Conservation (phyloP, 2,113 vertebrate species). For the Nibea coibor region DNA sequence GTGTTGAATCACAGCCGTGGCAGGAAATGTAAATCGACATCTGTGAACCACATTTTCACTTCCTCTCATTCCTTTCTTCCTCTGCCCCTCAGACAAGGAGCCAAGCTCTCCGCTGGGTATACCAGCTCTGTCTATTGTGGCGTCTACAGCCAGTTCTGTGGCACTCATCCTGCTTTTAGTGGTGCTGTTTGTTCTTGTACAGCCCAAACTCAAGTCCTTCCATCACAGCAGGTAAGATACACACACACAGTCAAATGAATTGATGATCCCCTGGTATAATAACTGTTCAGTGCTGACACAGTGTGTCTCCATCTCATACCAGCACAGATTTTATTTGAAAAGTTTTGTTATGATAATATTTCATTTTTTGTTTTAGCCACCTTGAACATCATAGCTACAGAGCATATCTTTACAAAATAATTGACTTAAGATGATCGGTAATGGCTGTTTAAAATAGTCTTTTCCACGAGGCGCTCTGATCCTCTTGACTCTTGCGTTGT, state of each 20-base stretch:
- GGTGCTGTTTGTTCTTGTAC: constrained; percentile 96
- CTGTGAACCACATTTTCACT: constrained; percentile 21
- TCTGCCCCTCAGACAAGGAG: constrained; percentile 88
- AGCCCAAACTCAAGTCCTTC: constrained; percentile 98
- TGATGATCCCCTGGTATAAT: neutral
- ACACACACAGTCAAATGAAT: neutral
- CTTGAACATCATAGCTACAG: neutral
- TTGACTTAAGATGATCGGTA: neutral
- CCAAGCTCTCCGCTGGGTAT: constrained; percentile 88
- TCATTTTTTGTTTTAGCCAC: neutral
- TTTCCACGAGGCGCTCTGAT: neutral
- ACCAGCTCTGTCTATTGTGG: constrained; percentile 94
- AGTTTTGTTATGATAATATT: neutral
- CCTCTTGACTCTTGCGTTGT: neutral
- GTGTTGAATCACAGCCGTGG: neutral
- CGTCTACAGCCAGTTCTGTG: constrained; percentile 94
- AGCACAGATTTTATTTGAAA: neutral
- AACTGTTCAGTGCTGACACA: neutral
- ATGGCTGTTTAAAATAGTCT: neutral
- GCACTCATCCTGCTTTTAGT: constrained; percentile 95
- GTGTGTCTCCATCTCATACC: neutral
- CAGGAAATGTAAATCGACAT: neutral
- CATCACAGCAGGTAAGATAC: constrained; percentile 93
- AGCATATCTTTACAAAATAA: neutral
- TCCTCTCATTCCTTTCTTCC: neutral